Evolutionary conservation across 1,140 invertebrate genomes (phyloP), one percentile per base, ranked within the genome.

Genomic region (Drosophila pallidifrons): DNA sequence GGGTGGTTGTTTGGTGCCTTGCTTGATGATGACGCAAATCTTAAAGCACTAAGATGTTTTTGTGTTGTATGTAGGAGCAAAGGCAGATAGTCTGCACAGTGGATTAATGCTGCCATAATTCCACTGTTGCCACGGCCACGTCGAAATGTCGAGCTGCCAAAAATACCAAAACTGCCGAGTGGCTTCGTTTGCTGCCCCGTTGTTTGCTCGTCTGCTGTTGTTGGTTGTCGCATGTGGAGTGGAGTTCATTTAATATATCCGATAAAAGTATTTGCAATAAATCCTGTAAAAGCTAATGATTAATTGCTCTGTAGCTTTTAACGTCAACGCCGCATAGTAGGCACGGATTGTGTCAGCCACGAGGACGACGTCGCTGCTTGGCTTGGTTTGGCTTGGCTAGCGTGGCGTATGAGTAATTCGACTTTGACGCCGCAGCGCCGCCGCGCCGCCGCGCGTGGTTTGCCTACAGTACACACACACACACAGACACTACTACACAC

Each of bases 241-340:
- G 81, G 82, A 87, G 85, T 88, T 89, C 85, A 89, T 89, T 89
- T 89, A 90, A 89, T 89, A 89, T 89, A 89, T 89, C 86, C 86
- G 85, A 89, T 89, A 90, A 89, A 89, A 89, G 86, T 89, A 89
- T 89, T 89, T 89, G 86, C 86, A 89, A 89, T 89, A 90, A 89
- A 90, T 89, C 86, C 85, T 89, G 86, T 85, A 89, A 89, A 89
- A 89, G 86, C 86, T 89, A 89, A 89, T 90, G 86, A 89, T 89
- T 89, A 89, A 89, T 89, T 89, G 85, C 85, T 85, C 77, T 89
- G 77, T 89, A 88, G 85, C 85, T 88, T 88, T 88, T 88, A 88
- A 88, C 83, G 85, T 88, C 83, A 88, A 88, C 83, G 83, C 83
- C 83, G 85, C 68, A 76, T 81, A 81, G 73, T 88, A 80, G 83